Evolutionary conservation across 37 sponge, comb jelly and placozoan species (phyloP), one percentile per base, ranked within the genome.

Genomic region (Oscarella lobularis): DNA sequence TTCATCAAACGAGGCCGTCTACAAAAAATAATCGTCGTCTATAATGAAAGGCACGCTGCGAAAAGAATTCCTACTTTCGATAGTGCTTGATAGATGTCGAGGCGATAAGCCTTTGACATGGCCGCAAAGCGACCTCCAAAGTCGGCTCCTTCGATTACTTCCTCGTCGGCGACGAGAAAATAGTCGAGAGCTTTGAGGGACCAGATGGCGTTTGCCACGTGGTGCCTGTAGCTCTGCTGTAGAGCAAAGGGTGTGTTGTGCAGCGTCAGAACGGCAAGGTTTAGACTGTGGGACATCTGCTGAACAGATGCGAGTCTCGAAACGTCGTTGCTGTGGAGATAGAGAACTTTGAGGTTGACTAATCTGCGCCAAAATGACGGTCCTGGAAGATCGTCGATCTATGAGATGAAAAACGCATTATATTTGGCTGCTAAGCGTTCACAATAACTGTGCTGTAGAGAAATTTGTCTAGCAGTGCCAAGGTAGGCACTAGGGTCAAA

Each of bases 131-230:
- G 9, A 29, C 37, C 73, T 35, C 35, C 37, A 20, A 70, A 70
- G 14, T 70, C 37, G 9, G 35, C 20, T 35, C 27, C 73, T 20
- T 70, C 73, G 37, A 70, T 70, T 9, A 70, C 27, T 20, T 70
- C 73, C 27, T 70, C 73, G 37, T 70, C 73, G 9, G 73, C 73
- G 73, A 70, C 27, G 9, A 70, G 9, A 20, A 35, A 70, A 20
- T 70, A 14, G 27, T 70, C 73, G 14, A 70, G 27, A 20, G 37
- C 73, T 70, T 70, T 70, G 20, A 70, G 73, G 14, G 73, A 35
- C 35, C 32, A 70, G 14, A 70, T 9, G 27, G n/a, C 37, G 0
- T 70, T 70, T 29, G 27, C 73, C 14, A 70, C 73, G 27, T 20
- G 73, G 27, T 70, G 73, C 27, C 73, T 70, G 73, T 70, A 70